Evolutionary conservation across 2,888 invertebrate genomes (phyloP).

Genomic region (Erynnis tages): DNA sequence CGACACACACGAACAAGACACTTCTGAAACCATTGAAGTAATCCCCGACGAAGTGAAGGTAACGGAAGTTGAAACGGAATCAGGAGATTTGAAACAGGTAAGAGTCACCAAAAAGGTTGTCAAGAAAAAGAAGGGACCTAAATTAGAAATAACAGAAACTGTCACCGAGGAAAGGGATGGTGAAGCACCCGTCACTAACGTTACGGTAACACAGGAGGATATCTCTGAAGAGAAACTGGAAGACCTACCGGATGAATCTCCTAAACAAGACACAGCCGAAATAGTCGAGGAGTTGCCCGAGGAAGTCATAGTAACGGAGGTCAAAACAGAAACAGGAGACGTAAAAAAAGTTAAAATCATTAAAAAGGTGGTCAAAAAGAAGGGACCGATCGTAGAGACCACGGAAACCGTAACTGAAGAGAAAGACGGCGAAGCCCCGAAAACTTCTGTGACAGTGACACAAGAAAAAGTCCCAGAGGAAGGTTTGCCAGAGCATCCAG

Average conservation of each 20-base stretch:
- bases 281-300: constrained; percentile 40
- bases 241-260: no score
- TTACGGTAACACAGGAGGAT: no score
- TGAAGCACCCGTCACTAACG: constrained; percentile 35
- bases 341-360: constrained; percentile 46
- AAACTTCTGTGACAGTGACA: constrained; percentile 32
- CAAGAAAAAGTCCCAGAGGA: no score
- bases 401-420: constrained; percentile 38
- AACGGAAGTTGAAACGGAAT: constrained; percentile 51
- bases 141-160: constrained; percentile 45
- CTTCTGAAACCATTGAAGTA: constrained; percentile 32
- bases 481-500: no score
- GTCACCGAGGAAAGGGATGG: constrained; percentile 37
- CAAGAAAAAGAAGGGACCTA: no score
- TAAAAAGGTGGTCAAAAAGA: constrained; percentile 46
- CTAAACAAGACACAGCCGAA: no score
- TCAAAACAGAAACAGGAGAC: constrained; percentile 53
- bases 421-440: constrained; percentile 55
- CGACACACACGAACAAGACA: background rate
- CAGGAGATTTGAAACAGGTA: constrained; percentile 38
- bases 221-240: no score
- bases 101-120: no score
- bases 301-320: constrained; percentile 48
- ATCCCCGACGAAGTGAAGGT: constrained; percentile 39
- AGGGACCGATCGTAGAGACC: constrained; percentile 41